Evolutionary conservation across 2,797 vertebrate genomes (phyloP).

Genomic region (Phaenicophaeus curvirostris): DNA sequence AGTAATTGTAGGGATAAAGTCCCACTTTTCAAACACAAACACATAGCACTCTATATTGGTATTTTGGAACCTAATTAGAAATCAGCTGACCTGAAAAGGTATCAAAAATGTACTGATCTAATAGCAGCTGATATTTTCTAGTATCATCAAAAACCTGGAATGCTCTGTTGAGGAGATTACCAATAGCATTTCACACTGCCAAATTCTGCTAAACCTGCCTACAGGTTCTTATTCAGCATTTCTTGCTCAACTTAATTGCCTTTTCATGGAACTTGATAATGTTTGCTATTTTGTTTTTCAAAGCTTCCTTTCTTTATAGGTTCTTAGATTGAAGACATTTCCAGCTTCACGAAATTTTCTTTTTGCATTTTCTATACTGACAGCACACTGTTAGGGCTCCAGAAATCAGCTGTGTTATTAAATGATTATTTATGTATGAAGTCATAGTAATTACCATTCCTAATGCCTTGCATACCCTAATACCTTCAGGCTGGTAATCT

Average conservation of each 20-base stretch:
- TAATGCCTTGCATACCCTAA: conserved; percentile 58
- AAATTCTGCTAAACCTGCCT: neutral
- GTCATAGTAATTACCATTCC: conserved; percentile 56
- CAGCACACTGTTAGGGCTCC: neutral
- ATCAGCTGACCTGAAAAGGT: neutral
- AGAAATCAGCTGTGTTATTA: conserved; percentile 53
- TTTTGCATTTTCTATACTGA: neutral
- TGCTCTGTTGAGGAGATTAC: neutral
- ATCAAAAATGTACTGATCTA: neutral
- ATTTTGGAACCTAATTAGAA: neutral
- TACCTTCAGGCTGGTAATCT: conserved; percentile 62
- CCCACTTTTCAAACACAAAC: neutral
- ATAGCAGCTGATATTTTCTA: neutral
- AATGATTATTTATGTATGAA: conserved; percentile 65
- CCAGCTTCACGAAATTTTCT: neutral
- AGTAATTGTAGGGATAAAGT: neutral
- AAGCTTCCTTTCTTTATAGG: neutral
- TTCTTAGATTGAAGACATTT: neutral
- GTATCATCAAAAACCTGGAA: neutral
- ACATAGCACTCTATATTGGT: neutral
- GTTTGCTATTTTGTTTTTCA: neutral
- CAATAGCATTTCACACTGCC: neutral
- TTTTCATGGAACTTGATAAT: neutral
- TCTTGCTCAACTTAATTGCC: neutral
- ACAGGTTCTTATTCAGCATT: neutral